These are phyloP conservation scores for Alentia gelatinosa DNA, from an alignment of 2,888 invertebrate genomes.

Conservation along the genomic window DNA sequence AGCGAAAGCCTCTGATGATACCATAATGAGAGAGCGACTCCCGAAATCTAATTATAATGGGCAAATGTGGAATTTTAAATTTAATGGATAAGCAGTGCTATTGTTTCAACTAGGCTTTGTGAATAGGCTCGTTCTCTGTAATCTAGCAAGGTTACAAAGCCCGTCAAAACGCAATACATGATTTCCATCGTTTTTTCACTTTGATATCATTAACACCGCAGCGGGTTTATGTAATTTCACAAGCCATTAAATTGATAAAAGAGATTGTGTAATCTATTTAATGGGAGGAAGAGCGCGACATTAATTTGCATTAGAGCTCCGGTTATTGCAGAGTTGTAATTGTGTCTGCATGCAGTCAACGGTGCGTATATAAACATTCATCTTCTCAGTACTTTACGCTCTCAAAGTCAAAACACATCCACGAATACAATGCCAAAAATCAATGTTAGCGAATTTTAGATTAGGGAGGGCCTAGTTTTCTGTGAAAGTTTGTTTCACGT, in stretches of 20 bases:
- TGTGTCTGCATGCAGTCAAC: not conserved
- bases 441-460: not conserved
- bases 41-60: not conserved
- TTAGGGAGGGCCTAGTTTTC: not conserved
- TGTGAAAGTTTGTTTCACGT: not conserved
- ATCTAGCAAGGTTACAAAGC: slow-evolving; percentile 27
- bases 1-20: not conserved
- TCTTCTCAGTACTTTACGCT: not conserved
- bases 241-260: slow-evolving; percentile 49
- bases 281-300: slow-evolving; percentile 33
- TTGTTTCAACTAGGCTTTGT: not conserved
- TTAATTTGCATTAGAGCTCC: slow-evolving; percentile 22
- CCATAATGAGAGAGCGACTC: not conserved
- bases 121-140: not conserved
- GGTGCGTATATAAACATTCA: not conserved
- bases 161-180: slow-evolving; percentile 9
- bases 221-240: slow-evolving; percentile 37
- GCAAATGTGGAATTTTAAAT: slow-evolving; percentile 14
- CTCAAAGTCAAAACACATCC: not conserved
- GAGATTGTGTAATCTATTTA: slow-evolving; percentile 36
- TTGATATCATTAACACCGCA: slow-evolving; percentile 19
- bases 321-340: not conserved
- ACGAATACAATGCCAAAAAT: not conserved
- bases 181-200: not conserved
- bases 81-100: slow-evolving; percentile 2